phyloP scores from a whole-genome alignment of 2,888 invertebrate genomes.

The Nomada ferruginata region DNA sequence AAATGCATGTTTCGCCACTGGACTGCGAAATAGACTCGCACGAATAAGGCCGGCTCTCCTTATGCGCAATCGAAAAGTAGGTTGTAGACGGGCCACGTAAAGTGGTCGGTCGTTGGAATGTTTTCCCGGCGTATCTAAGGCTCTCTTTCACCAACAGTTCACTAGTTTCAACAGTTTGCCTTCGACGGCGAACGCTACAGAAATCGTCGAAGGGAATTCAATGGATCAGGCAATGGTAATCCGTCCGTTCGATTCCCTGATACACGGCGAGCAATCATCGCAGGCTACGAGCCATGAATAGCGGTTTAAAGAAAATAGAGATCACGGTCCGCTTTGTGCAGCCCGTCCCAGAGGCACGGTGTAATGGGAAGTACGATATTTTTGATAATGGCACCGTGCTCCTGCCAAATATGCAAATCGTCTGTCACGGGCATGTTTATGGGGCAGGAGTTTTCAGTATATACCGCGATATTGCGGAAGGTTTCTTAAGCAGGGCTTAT shows the following conservation, averaged over 20 bases:
- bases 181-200: background rate
- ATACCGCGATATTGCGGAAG: slow-evolving; percentile 17
- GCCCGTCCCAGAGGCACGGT: slow-evolving; percentile 15
- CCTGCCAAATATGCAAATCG: slow-evolving; percentile 53
- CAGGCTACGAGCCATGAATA: background rate
- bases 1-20: slow-evolving; percentile 10
- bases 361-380: slow-evolving; percentile 31
- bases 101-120: slow-evolving; percentile 7
- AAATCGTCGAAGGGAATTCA: too few species aligned
- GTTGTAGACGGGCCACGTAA: slow-evolving; percentile 1
- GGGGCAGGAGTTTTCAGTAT: background rate
- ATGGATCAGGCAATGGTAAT: background rate
- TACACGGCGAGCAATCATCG: slow-evolving; percentile 4
- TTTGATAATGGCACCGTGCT: slow-evolving; percentile 39
- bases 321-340: background rate
- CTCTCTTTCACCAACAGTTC: background rate
- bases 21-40: background rate
- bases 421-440: slow-evolving; percentile 20
- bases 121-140: background rate
- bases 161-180: background rate
- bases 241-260: background rate
- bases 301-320: background rate
- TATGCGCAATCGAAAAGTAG: slow-evolving; percentile 13
- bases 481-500: slow-evolving; percentile 36
- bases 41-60: background rate